These are phyloP conservation scores for Oreochromis grahami DNA, from an alignment of 2,797 vertebrate genomes.

Conservation along the genomic window DNA sequence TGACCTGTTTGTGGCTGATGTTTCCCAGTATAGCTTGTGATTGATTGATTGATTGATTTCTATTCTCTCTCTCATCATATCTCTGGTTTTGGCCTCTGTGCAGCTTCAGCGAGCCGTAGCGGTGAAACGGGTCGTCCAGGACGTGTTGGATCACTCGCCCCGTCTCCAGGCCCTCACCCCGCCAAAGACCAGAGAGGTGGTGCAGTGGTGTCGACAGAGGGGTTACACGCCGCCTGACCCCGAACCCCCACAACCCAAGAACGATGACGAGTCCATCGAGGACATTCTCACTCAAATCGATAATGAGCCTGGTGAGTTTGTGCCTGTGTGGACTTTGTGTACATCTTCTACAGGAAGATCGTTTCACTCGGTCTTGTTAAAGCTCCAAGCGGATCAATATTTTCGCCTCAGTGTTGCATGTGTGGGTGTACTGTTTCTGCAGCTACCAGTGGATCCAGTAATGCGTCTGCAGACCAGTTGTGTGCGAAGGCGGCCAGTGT, in stretches of 20 bases:
- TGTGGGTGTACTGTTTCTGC: conserved; percentile 33
- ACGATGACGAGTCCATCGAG: conserved; percentile 90
- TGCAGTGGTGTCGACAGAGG: conserved; percentile 93
- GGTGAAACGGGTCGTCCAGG: conserved; percentile 88
- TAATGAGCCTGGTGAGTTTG: conserved; percentile 86
- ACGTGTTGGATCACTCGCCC: conserved; percentile 87
- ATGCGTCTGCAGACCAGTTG: conserved; percentile 8
- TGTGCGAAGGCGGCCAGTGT: background rate
- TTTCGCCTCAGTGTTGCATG: conserved; percentile 6
- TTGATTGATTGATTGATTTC: background rate
- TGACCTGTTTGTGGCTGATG: too few relatives aligned
- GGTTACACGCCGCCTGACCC: conserved; percentile 91
- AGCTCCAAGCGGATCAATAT: conserved; percentile 23
- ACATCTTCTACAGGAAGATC: background rate
- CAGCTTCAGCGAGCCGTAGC: conserved; percentile 95
- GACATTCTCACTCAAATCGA: conserved; percentile 96
- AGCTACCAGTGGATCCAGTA: background rate
- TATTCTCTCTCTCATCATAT: background rate
- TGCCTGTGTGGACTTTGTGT: background rate
- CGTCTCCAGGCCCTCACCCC: conserved; percentile 85
- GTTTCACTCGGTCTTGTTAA: background rate
- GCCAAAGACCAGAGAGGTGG: conserved; percentile 91
- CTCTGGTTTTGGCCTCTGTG: background rate
- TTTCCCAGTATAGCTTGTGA: background rate
- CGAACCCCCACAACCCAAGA: conserved; percentile 71